A percentile compares a stretch with the other conserved stretches of the same genome.
Evolutionary conservation across 2,113 vertebrate species (phyloP).

Genomic region (Clarias magur): DNA sequence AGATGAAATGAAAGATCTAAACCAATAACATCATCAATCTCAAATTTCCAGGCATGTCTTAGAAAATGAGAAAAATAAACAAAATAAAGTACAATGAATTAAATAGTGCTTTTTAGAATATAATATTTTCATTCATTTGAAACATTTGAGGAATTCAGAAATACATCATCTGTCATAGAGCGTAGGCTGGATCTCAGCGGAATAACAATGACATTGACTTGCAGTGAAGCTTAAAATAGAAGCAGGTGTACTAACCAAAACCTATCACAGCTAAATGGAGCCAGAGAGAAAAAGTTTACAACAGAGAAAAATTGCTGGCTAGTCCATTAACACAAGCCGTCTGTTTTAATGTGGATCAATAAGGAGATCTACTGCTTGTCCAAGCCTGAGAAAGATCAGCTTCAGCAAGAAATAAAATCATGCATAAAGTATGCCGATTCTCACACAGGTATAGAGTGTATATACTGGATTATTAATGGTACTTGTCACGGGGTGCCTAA

Average conservation of each 20-base stretch:
- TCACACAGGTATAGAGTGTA: constrained; percentile 8
- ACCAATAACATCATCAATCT: not conserved
- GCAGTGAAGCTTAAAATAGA: constrained; percentile 2
- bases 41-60: not conserved
- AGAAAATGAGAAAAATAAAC: not conserved
- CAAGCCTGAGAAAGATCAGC: not conserved
- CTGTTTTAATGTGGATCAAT: constrained; percentile 34
- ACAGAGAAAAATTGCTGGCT: not conserved
- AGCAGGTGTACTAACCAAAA: not conserved
- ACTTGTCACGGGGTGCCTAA: constrained; percentile 1
- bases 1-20: not conserved
- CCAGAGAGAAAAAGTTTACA: not conserved
- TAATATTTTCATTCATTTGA: not conserved
- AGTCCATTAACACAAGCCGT: constrained; percentile 23
- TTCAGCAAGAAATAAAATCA: not conserved
- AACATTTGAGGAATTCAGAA: not conserved
- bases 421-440: constrained; percentile 8
- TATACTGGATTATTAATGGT: not conserved
- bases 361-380: constrained; percentile 6
- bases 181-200: not conserved
- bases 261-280: not conserved
- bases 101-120: not conserved
- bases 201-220: not conserved
- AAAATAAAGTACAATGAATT: not conserved
- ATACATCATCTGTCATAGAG: not conserved